Evolutionary conservation across 2,797 vertebrate species (phyloP), one percentile per base, ranked within the genome.

Genomic region (Alauda arvensis): DNA sequence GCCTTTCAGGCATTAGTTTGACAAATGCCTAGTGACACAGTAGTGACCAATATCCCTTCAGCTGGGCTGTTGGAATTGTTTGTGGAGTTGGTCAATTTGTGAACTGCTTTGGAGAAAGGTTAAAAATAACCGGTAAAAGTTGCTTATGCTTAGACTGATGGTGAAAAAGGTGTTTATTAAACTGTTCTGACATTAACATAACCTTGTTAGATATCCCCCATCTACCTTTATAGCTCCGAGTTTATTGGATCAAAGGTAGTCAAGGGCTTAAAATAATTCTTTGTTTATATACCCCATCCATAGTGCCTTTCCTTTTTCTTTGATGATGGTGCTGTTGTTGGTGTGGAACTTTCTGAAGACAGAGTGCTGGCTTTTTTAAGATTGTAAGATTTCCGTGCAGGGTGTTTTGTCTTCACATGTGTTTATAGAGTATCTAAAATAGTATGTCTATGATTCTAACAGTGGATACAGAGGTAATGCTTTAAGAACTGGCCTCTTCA

Each of bases 251-350:
- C 80, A 91, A 87, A 85, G 74, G 66, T 88, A 91, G 74, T 60
- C 55, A 77, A 90, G 83, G 83, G 74, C 83, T 87, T 91, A 91
- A 93, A 95, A 90, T 87, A 93, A 71, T 81, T 74, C 80, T 69
- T 77, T 81, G 93, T 92, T 93, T 94, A 89, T 76, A 72, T 69
- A 37, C 49, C 28, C 40, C 16, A 31, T 83, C 52, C 62, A 42
- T 42, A 85, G 63, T 85, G 83, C 56, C 26, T 92, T 93, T 94
- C 83, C 79, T 60, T 39, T 81, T 37, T 43, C 74, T 91, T 90
- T 91, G 87, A 91, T 91, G 90, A 18, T 33, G 48, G 39, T 45
- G 42, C 60, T 48, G 24, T 55, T 56, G 55, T 72, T 92, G 70
- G 45, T 71, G 90, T 92, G 71, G 71, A 91, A 67, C 46, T 72